phyloP scores from a whole-genome alignment of 2,113 vertebrate genomes.

The Myrmecobius fasciatus region DNA sequence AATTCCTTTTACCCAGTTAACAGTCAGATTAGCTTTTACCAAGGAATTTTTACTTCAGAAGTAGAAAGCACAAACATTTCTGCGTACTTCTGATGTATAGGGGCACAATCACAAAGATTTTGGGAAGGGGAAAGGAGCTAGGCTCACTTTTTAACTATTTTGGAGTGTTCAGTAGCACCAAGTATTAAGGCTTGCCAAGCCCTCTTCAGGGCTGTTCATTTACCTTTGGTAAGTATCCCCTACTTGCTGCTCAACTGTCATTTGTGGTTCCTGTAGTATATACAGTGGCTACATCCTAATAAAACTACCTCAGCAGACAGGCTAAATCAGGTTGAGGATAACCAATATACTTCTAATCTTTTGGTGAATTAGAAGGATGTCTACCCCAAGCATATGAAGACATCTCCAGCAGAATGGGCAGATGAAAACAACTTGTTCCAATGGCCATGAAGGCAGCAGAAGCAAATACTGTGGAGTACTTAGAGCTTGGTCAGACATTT shows the following conservation, averaged over 20 bases:
- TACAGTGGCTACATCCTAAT: no score
- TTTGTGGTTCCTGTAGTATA: no score
- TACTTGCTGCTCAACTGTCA: no score
- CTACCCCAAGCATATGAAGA: no score
- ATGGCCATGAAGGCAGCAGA: background rate
- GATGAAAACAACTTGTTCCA: background rate
- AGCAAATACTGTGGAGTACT: background rate
- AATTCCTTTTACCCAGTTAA: background rate
- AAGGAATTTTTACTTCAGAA: background rate
- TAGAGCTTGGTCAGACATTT: background rate
- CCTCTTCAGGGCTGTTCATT: no score
- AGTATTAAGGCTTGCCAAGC: no score
- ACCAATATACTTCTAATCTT: no score
- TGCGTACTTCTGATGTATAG: background rate
- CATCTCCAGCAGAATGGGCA: background rate
- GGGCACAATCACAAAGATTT: background rate
- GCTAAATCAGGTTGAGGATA: no score
- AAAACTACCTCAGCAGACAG: no score
- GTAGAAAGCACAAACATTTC: background rate
- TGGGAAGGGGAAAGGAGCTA: background rate
- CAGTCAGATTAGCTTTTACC: background rate
- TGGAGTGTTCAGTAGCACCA: no score
- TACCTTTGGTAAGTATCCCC: no score
- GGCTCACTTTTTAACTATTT: background rate
- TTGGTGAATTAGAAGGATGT: no score